phyloP scores from a whole-genome alignment of 2,113 vertebrate genomes.

The Ammodytes dubius region DNA sequence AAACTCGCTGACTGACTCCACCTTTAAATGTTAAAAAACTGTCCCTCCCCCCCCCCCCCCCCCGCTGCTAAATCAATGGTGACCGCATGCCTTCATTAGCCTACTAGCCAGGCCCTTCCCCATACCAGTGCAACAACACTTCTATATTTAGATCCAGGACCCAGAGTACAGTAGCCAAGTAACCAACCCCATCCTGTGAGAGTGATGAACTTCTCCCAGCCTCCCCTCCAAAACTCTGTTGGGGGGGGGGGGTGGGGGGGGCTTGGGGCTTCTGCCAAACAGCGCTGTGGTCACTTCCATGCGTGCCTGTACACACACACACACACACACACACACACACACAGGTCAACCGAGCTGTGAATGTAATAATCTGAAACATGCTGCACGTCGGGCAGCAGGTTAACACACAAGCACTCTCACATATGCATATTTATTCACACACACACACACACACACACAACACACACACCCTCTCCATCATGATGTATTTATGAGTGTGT shows the following conservation, averaged over 20 bases:
- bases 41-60: constrained; percentile 18
- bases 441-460: too few species aligned
- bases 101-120: constrained; percentile 36
- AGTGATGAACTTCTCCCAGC: constrained; percentile 73
- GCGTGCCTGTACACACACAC: not conserved
- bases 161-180: constrained; percentile 72
- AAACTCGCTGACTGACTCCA: too few species aligned
- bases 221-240: constrained; percentile 43
- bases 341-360: not conserved
- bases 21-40: constrained; percentile 32
- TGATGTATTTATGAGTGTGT: not conserved
- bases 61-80: constrained; percentile 57
- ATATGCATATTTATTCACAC: not conserved
- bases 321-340: not conserved
- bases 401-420: not conserved
- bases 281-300: constrained; percentile 1
- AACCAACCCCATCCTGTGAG: constrained; percentile 81
- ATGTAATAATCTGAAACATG: not conserved
- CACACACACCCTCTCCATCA: too few species aligned
- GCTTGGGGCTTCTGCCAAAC: constrained; percentile 44
- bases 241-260: constrained; percentile 51
- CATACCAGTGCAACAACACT: constrained; percentile 17
- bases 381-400: not conserved
- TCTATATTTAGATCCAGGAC: constrained; percentile 78
- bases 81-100: constrained; percentile 63